Percentiles rank a stretch among this genome's conserved stretches.
Conservation (phyloP, 2,888 invertebrate species). For the Drosophila anomalata region DNA sequence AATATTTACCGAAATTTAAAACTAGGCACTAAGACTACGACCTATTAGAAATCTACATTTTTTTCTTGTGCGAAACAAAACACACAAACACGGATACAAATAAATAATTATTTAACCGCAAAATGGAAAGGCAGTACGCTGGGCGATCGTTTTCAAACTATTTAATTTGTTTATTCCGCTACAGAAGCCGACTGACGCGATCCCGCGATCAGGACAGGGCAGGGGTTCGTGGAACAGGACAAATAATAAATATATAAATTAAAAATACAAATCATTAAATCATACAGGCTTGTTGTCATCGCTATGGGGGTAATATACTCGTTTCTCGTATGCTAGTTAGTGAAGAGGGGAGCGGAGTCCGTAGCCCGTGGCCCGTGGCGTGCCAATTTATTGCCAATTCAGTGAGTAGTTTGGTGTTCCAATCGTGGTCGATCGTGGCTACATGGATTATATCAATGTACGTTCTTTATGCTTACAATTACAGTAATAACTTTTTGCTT, state of each 20-base stretch:
- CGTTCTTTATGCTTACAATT: constrained; percentile 59
- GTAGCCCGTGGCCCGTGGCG: constrained; percentile 11
- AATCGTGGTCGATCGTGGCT: constrained; percentile 31
- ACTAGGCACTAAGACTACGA: constrained; percentile 43
- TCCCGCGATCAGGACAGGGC: not conserved
- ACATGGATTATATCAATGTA: constrained; percentile 69
- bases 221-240: constrained; percentile 33
- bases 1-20: constrained; percentile 30
- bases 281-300: constrained; percentile 48
- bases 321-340: constrained; percentile 33
- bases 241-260: constrained; percentile 69
- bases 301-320: constrained; percentile 20
- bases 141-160: constrained; percentile 35
- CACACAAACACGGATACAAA: constrained; percentile 32
- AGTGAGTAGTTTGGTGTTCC: constrained; percentile 45
- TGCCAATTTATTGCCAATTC: constrained; percentile 62
- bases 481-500: constrained; percentile 70
- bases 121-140: constrained; percentile 11
- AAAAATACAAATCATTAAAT: constrained; percentile 43
- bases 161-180: constrained; percentile 48
- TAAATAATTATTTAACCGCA: constrained; percentile 37
- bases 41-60: constrained; percentile 48
- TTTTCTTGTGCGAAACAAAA: constrained; percentile 66
- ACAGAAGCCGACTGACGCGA: constrained; percentile 29
- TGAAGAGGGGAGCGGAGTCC: constrained; percentile 12